Conservation (phyloP, 2,797 vertebrate genomes). For the Bradypus variegatus region DNA sequence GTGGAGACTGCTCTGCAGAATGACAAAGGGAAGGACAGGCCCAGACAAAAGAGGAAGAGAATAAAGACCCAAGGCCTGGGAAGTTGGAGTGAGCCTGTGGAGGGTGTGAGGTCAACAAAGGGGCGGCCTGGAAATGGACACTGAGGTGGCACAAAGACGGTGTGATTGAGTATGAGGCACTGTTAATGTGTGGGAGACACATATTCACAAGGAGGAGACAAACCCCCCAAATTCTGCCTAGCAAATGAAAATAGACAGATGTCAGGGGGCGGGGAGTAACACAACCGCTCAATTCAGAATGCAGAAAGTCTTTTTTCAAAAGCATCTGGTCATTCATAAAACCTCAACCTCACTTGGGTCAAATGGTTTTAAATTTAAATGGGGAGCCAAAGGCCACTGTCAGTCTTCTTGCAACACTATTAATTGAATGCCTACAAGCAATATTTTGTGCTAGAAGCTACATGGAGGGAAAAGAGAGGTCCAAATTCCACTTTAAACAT, state of each 20-base stretch:
- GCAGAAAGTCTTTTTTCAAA: slow-evolving; percentile 1
- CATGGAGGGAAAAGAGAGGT: background rate
- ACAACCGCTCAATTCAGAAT: background rate
- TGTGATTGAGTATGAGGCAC: background rate
- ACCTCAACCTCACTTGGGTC: background rate
- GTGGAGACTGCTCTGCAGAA: slow-evolving; percentile 1
- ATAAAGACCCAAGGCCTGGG: slow-evolving; percentile 46
- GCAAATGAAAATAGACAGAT: slow-evolving; percentile 38
- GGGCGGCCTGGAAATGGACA: background rate
- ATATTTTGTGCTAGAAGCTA: background rate
- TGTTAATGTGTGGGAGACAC: background rate
- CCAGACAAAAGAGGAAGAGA: slow-evolving; percentile 51
- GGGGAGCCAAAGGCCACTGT: background rate
- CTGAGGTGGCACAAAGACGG: background rate
- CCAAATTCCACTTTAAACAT: slow-evolving; percentile 13
- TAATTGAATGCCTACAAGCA: background rate
- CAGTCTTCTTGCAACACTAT: background rate
- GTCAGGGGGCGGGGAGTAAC: background rate
- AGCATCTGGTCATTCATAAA: slow-evolving; percentile 45
- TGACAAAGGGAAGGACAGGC: slow-evolving; percentile 48
- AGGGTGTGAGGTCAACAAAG: slow-evolving; percentile 40
- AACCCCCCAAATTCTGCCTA: background rate
- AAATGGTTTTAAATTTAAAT: slow-evolving; percentile 26
- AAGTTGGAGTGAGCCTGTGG: background rate
- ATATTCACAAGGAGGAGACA: background rate